These are phyloP conservation scores for Ichneumon xanthorius DNA, from an alignment of 2,888 invertebrate species.

Conservation along the genomic window DNA sequence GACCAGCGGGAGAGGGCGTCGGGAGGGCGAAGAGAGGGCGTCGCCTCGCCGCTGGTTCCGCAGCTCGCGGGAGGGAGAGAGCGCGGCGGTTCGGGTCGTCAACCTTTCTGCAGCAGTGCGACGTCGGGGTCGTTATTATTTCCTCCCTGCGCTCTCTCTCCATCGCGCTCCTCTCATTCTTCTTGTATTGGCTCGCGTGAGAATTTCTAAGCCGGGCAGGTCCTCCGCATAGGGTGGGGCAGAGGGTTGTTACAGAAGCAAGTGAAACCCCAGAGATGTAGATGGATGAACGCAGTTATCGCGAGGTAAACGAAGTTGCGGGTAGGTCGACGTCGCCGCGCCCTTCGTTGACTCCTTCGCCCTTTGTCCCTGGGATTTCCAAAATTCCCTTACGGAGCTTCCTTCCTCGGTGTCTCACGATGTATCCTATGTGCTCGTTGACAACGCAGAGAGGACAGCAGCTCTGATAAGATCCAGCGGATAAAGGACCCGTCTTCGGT, in stretches of 20 bases:
- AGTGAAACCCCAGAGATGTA: not conserved
- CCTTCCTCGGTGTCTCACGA: not conserved
- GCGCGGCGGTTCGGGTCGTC: constrained; percentile 79
- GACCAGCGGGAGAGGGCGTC: constrained; percentile 74
- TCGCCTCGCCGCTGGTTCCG: constrained; percentile 72
- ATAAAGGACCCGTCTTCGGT: constrained; percentile 5
- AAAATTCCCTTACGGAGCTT: not conserved
- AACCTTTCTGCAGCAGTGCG: constrained; percentile 84
- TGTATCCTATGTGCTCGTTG: not conserved
- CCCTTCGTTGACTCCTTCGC: not conserved
- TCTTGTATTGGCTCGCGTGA: constrained; percentile 29
- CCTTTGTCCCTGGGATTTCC: constrained; percentile 7
- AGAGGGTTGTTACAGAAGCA: not conserved
- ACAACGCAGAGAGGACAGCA: not conserved
- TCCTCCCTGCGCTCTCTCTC: constrained; percentile 66
- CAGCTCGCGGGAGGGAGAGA: constrained; percentile 56
- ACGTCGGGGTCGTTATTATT: constrained; percentile 76
- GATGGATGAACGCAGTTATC: not conserved
- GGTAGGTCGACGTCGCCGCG: not conserved
- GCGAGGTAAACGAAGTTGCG: not conserved
- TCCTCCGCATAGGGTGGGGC: not conserved
- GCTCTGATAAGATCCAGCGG: constrained; percentile 26
- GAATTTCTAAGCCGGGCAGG: not conserved
- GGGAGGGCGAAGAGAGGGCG: constrained; percentile 78
- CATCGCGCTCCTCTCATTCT: constrained; percentile 58